Conservation (phyloP, 2,113 vertebrate species). For the Mola mola region DNA sequence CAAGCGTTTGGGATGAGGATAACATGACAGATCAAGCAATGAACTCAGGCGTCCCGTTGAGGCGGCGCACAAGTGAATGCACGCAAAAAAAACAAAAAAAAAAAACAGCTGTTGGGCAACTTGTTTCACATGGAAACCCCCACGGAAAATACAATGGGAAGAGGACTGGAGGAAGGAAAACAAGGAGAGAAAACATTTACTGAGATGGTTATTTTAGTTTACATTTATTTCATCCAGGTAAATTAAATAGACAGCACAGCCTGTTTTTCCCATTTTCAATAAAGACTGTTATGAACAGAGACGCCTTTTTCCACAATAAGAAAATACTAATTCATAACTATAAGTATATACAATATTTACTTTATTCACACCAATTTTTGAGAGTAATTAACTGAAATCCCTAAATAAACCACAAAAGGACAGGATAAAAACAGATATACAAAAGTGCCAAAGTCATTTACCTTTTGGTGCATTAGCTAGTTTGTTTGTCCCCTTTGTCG, state of each 20-base stretch:
- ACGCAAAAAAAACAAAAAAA: conserved; percentile 53
- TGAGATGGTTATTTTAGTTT: neutral
- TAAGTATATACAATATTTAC: too few relatives aligned
- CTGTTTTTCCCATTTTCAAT: neutral
- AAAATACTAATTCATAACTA: too few relatives aligned
- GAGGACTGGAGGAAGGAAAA: neutral
- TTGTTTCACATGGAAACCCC: conserved; percentile 47
- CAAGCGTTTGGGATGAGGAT: conserved; percentile 31
- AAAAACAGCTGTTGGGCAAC: conserved; percentile 53
- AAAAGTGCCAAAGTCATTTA: too few relatives aligned
- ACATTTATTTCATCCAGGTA: conserved; percentile 4
- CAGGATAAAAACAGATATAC: too few relatives aligned
- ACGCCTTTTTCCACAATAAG: too few relatives aligned
- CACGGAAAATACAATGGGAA: conserved; percentile 8
- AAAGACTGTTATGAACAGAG: too few relatives aligned
- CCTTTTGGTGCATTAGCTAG: too few relatives aligned
- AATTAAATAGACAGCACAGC: neutral
- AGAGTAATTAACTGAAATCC: too few relatives aligned
- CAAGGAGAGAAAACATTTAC: neutral
- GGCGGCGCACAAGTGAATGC: conserved; percentile 48
- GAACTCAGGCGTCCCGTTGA: conserved; percentile 43
- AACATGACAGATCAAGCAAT: conserved; percentile 61
- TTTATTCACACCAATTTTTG: too few relatives aligned
- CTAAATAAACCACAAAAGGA: too few relatives aligned
- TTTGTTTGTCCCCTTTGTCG: neutral